Evolutionary conservation across 2,888 invertebrate genomes (phyloP).

Genomic region (Macrosoma leucophasiata): DNA sequence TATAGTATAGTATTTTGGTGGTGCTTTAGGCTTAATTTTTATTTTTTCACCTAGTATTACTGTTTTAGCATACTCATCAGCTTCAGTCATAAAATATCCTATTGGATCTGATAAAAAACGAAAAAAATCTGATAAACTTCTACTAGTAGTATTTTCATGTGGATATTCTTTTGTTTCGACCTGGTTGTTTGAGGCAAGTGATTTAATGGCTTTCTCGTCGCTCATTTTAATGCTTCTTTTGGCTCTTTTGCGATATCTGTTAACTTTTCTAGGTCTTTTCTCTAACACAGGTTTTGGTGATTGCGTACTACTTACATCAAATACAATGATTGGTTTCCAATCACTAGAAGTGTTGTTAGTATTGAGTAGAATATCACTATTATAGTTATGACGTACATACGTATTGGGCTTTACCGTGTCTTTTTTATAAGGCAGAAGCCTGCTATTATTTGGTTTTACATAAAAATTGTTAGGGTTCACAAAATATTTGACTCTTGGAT

Average conservation of each 20-base stretch:
- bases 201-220: neutral
- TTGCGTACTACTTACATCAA: conserved; percentile 33
- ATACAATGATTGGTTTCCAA: conserved; percentile 55
- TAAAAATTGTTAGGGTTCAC: conserved; percentile 50
- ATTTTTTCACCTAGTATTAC: conserved; percentile 32
- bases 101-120: conserved; percentile 38
- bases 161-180: conserved; percentile 1
- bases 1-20: conserved; percentile 47
- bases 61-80: conserved; percentile 40
- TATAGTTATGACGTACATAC: conserved; percentile 6
- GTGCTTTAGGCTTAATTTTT: conserved; percentile 37
- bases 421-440: conserved; percentile 43
- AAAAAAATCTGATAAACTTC: conserved; percentile 37
- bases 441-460: conserved; percentile 45
- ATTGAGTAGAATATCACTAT: conserved; percentile 26
- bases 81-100: conserved; percentile 34
- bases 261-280: conserved; percentile 31
- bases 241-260: conserved; percentile 36
- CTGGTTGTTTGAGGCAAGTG: too few relatives aligned
- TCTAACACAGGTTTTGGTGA: conserved; percentile 28
- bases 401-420: conserved; percentile 28
- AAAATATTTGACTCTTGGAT: conserved; percentile 60
- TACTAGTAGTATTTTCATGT: conserved; percentile 19
- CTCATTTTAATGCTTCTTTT: conserved; percentile 31
- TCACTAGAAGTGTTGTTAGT: conserved; percentile 34